Evolutionary conservation across 2,797 vertebrate species (phyloP).

Genomic region (Dromococcyx pavoninus): DNA sequence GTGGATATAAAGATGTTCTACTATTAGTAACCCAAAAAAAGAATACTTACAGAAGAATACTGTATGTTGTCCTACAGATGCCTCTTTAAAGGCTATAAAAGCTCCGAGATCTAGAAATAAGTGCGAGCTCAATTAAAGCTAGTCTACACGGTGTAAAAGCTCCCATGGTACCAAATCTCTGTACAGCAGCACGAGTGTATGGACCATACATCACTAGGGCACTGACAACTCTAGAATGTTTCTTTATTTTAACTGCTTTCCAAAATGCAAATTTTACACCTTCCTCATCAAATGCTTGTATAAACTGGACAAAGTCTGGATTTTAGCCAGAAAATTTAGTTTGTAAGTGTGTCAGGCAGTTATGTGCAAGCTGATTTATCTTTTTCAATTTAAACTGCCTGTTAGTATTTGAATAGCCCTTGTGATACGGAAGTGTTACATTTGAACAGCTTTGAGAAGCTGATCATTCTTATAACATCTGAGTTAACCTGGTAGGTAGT

Average conservation of each 20-base stretch:
- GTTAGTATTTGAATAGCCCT: not conserved
- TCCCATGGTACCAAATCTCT: not conserved
- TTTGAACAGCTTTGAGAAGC: not conserved
- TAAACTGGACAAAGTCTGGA: not conserved
- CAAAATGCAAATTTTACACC: not conserved
- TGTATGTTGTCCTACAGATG: not conserved
- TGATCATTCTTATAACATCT: not conserved
- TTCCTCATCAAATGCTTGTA: not conserved
- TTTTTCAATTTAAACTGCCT: not conserved
- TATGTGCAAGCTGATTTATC: not conserved
- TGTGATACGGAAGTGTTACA: not conserved
- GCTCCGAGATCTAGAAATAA: not conserved
- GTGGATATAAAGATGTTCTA: not conserved
- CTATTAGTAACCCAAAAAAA: not conserved
- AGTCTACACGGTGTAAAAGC: no score
- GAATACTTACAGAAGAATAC: not conserved
- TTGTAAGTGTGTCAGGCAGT: not conserved
- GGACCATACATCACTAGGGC: no score
- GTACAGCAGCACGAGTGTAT: rapidly evolving
- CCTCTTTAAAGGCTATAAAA: not conserved
- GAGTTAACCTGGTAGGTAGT: not conserved
- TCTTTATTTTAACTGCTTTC: not conserved
- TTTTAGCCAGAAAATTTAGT: not conserved
- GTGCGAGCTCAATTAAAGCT: not conserved
- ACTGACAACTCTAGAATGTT: not conserved